Evolutionary conservation across 1,140 invertebrate genomes (phyloP).

Genomic region (Psilanteris sp.): DNA sequence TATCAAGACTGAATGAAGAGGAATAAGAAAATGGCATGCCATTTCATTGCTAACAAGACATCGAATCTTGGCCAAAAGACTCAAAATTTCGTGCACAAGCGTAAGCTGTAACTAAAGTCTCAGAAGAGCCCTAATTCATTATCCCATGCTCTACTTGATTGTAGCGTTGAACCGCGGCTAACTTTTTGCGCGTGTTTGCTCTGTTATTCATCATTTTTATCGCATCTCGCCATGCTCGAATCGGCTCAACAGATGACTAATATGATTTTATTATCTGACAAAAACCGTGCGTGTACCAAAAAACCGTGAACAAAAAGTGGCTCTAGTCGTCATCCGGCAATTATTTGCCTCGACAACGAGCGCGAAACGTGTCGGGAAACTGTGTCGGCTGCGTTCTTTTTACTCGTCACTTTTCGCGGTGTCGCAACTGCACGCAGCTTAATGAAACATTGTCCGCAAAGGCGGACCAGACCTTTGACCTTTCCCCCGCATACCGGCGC

Average conservation of each 20-base stretch:
- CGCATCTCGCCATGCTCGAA: neutral
- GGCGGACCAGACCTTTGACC: slow-evolving; percentile 32
- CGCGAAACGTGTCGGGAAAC: no score
- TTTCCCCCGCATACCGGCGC: slow-evolving; percentile 24
- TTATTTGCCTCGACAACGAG: no score
- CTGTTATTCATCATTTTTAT: neutral
- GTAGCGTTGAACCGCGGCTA: neutral
- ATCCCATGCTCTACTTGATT: neutral
- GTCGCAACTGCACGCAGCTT: neutral
- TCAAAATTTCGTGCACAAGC: no score
- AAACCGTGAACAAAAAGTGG: neutral
- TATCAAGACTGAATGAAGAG: no score
- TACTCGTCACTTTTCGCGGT: no score
- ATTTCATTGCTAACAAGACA: no score
- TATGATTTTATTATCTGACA: slow-evolving; percentile 12
- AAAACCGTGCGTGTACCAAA: neutral
- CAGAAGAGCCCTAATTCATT: no score
- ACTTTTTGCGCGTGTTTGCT: neutral
- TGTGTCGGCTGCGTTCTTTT: no score
- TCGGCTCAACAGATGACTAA: slow-evolving; percentile 9
- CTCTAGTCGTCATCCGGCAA: no score
- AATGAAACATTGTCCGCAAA: slow-evolving; percentile 10
- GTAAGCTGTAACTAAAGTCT: no score
- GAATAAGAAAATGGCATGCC: no score
- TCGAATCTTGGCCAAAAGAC: no score